These are phyloP conservation scores for Dusona sp. DNA, from an alignment of 2,888 invertebrate genomes.

Conservation along the genomic window DNA sequence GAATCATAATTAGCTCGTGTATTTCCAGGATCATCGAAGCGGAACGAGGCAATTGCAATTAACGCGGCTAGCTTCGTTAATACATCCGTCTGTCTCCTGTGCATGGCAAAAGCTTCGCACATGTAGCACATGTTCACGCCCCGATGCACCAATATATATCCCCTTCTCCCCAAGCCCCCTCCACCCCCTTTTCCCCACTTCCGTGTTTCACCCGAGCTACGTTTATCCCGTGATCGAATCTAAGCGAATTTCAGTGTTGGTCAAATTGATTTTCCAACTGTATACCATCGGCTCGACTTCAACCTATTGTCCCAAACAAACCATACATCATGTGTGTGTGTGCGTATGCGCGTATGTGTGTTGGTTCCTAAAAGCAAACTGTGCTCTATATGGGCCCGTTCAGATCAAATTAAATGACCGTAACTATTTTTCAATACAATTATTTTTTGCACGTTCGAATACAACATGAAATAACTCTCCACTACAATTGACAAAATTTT, in stretches of 20 bases:
- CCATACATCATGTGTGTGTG: constrained; percentile 3
- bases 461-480: constrained; percentile 4
- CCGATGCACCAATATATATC: constrained; percentile 23
- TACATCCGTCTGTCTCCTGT: constrained; percentile 37
- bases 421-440: constrained; percentile 15
- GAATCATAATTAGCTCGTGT: constrained; percentile 58
- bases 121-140: constrained; percentile 15
- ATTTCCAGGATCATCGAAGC: constrained; percentile 47
- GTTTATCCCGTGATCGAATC: constrained; percentile 42
- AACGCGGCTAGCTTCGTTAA: constrained; percentile 50
- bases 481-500: not conserved
- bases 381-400: not conserved
- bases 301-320: constrained; percentile 47
- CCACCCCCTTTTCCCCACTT: not conserved
- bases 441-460: not conserved
- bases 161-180: not conserved
- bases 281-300: constrained; percentile 18
- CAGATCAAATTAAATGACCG: constrained; percentile 12
- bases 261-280: constrained; percentile 61
- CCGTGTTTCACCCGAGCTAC: not conserved
- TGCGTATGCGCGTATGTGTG: not conserved
- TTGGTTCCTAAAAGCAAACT: not conserved
- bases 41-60: constrained; percentile 51
- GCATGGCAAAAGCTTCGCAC: constrained; percentile 36
- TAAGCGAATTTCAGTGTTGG: constrained; percentile 47